Conservation (phyloP, 2,113 vertebrate species). For the Odobenus rosmarus region DNA sequence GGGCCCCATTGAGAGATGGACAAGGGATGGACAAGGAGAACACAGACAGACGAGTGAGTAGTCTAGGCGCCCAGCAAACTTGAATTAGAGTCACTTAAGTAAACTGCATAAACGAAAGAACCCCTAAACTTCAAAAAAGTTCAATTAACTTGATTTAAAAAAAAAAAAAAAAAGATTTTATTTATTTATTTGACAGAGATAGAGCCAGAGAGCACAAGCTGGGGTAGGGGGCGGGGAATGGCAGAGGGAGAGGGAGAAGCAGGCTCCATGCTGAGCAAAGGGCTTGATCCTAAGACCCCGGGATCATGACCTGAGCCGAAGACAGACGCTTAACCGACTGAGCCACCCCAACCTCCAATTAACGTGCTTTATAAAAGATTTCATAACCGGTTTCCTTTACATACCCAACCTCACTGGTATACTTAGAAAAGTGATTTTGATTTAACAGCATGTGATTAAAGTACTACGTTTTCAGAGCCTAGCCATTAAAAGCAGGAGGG, state of each 20-base stretch:
- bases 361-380: slow-evolving; percentile 1
- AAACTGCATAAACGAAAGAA: background rate
- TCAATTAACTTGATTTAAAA: background rate
- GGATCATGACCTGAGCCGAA: background rate
- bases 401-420: background rate
- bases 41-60: background rate
- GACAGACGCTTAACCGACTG: background rate
- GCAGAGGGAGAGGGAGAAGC: background rate
- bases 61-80: background rate
- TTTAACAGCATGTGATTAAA: slow-evolving; percentile 65
- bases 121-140: background rate
- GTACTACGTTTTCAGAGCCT: background rate
- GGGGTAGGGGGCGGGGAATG: background rate
- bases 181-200: background rate
- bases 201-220: background rate
- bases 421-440: slow-evolving; percentile 51
- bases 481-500: slow-evolving; percentile 43
- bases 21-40: too few relatives aligned
- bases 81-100: background rate
- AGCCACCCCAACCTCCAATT: background rate
- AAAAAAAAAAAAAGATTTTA: background rate
- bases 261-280: background rate
- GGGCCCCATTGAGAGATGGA: background rate
- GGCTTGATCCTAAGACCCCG: background rate
- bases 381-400: slow-evolving; percentile 44